These are phyloP conservation scores for Cantharis nigra DNA, from an alignment of 2,888 invertebrate genomes.

Conservation along the genomic window DNA sequence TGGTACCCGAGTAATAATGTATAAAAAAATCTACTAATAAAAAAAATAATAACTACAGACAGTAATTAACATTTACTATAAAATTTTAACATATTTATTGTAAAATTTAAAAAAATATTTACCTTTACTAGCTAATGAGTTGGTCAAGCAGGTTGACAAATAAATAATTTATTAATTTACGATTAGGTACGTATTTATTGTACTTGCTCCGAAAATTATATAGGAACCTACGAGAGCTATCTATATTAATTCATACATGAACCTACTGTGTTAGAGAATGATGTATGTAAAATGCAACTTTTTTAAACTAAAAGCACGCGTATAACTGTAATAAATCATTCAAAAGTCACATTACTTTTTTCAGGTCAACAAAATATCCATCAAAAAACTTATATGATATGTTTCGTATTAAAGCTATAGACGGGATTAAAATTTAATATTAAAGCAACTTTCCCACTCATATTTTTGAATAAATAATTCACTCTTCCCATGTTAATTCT, in stretches of 20 bases:
- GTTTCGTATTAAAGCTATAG: background rate
- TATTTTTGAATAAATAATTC: background rate
- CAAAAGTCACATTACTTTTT: background rate
- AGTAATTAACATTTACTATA: too few relatives aligned
- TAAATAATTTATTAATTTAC: background rate
- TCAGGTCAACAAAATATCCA: background rate
- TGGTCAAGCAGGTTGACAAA: background rate
- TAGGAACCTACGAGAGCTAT: too few relatives aligned
- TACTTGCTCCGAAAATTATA: background rate
- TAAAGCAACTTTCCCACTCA: background rate
- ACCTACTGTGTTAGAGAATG: background rate
- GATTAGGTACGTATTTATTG: background rate
- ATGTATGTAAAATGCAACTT: background rate
- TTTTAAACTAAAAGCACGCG: background rate
- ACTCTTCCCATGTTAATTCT: background rate
- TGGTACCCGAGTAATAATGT: too few relatives aligned
- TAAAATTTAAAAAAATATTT: too few relatives aligned
- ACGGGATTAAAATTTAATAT: background rate
- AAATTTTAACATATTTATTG: too few relatives aligned
- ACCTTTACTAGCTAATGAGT: too few relatives aligned
- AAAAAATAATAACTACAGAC: too few relatives aligned
- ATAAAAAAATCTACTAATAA: too few relatives aligned
- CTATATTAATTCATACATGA: too few relatives aligned
- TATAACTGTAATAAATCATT: background rate
- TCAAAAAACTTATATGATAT: background rate